Evolutionary conservation across 1,140 invertebrate genomes (phyloP).

Genomic region (Listronotus bonariensis): DNA sequence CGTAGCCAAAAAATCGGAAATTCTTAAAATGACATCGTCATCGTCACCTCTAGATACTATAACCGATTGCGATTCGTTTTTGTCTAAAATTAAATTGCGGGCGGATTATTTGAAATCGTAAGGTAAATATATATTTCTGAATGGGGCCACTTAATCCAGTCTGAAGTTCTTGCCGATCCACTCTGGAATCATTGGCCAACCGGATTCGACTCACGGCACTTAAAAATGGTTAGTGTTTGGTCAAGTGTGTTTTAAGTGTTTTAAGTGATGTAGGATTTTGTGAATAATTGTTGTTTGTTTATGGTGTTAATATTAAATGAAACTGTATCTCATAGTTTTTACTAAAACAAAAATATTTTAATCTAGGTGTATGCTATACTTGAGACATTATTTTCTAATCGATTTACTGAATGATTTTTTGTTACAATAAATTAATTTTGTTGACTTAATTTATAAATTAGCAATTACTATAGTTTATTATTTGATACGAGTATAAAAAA

Average conservation of each 20-base stretch:
- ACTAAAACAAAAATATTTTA: no score
- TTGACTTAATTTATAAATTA: no score
- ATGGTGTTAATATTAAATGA: no score
- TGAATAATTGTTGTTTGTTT: no score
- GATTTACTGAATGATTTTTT: no score
- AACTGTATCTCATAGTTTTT: no score
- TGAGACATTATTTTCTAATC: no score
- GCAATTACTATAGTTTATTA: no score
- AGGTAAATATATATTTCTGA: slow-evolving; percentile 20
- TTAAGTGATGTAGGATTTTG: no score
- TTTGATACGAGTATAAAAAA: no score
- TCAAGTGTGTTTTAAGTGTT: slow-evolving; percentile 8
- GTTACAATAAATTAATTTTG: no score
- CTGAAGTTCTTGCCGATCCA: slow-evolving; percentile 23
- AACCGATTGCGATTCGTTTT: slow-evolving; percentile 31
- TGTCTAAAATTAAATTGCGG: slow-evolving; percentile 26
- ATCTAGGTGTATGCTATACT: no score
- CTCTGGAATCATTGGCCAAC: slow-evolving; percentile 14
- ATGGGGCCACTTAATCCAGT: slow-evolving; percentile 10
- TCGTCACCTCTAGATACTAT: slow-evolving; percentile 4
- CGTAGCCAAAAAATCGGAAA: background rate
- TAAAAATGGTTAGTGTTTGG: slow-evolving; percentile 34
- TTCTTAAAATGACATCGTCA: background rate
- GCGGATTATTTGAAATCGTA: slow-evolving; percentile 8
- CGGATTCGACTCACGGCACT: background rate